Evolutionary conservation across 2,797 vertebrate genomes (phyloP).

Genomic region (Poecile montanus): DNA sequence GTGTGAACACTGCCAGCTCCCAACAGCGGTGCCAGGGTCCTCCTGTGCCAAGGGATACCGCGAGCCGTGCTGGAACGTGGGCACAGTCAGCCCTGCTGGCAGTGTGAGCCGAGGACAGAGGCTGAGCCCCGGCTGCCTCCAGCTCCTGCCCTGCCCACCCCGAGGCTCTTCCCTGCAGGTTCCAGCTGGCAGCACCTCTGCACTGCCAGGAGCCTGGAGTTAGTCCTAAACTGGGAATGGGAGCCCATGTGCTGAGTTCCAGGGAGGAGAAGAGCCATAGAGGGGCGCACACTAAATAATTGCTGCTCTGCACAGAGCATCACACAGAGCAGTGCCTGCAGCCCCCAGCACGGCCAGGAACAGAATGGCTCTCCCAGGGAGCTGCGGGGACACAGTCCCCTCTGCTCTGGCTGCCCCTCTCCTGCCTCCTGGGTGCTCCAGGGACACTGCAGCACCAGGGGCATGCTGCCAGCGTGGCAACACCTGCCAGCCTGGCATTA

Average conservation of each 20-base stretch:
- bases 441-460: neutral
- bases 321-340: rapidly evolving
- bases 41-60: neutral
- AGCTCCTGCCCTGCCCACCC: neutral
- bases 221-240: neutral
- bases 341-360: rapidly evolving
- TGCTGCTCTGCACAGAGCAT: neutral
- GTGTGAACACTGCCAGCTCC: neutral
- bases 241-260: neutral
- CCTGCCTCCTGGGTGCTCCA: neutral
- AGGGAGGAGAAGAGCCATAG: neutral
- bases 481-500: neutral
- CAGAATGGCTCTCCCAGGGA: rapidly evolving
- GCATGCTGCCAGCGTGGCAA: rapidly evolving
- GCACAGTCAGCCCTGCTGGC: neutral
- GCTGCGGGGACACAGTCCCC: neutral
- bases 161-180: neutral
- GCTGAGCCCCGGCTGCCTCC: neutral
- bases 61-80: rapidly evolving
- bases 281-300: rapidly evolving
- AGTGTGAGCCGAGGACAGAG: rapidly evolving
- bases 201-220: neutral
- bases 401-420: neutral
- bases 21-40: neutral
- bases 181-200: neutral